phyloP scores from a whole-genome alignment of 2,888 invertebrate species.

The Apamea epomidion region DNA sequence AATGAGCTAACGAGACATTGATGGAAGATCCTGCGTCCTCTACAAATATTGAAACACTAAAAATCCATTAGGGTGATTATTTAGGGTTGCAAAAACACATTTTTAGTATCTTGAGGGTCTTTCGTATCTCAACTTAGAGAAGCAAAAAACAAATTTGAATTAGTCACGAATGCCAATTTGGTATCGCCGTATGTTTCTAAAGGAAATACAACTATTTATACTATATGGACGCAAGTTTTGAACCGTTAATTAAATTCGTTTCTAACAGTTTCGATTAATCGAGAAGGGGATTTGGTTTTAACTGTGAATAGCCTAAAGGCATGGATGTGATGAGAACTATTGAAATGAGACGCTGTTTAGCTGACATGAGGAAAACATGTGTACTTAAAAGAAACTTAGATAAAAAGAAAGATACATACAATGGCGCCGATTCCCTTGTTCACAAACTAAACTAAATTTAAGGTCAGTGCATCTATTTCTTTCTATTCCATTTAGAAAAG shows the following conservation, averaged over 20 bases:
- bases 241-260: conserved; percentile 54
- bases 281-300: conserved; percentile 1
- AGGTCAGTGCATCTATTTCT: too few relatives aligned
- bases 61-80: conserved; percentile 27
- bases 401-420: background rate
- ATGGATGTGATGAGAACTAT: background rate
- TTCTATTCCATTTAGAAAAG: too few relatives aligned
- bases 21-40: conserved; percentile 48
- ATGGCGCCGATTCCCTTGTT: too few relatives aligned
- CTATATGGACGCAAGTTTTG: background rate
- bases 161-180: background rate
- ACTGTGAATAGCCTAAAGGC: background rate
- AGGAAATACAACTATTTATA: conserved; percentile 1
- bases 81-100: conserved; percentile 20
- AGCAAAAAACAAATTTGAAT: background rate
- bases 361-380: background rate
- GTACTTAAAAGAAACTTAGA: background rate
- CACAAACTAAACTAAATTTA: too few relatives aligned
- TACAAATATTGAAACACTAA: conserved; percentile 58
- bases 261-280: conserved; percentile 23
- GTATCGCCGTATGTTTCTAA: background rate
- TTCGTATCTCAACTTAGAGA: background rate
- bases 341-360: background rate
- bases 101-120: background rate
- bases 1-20: conserved; percentile 57